phyloP scores from a whole-genome alignment of 2,888 invertebrate genomes.

The Diachrysia chrysitis region DNA sequence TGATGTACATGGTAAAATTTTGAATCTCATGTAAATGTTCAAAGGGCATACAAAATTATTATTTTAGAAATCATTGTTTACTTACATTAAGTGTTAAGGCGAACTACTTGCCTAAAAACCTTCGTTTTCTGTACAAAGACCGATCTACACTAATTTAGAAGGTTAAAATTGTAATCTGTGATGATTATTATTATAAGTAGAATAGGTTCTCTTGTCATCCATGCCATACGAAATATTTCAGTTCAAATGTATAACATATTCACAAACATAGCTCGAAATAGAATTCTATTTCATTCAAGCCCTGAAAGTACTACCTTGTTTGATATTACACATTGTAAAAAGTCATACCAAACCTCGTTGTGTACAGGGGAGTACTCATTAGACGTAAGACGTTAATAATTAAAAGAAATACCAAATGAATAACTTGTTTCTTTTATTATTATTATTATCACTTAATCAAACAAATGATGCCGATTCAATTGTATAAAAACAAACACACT shows the following conservation, averaged over 20 bases:
- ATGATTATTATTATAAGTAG: slow-evolving; percentile 83
- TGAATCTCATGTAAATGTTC: slow-evolving; percentile 57
- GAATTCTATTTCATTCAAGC: slow-evolving; percentile 21
- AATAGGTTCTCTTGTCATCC: slow-evolving; percentile 66
- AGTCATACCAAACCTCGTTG: slow-evolving; percentile 7
- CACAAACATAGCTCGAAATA: slow-evolving; percentile 31
- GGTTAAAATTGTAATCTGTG: slow-evolving; percentile 78
- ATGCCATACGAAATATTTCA: slow-evolving; percentile 72
- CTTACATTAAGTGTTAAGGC: slow-evolving; percentile 46
- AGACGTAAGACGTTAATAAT: slow-evolving; percentile 51
- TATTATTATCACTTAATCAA: slow-evolving; percentile 16
- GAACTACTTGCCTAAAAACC: slow-evolving; percentile 31
- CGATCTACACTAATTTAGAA: slow-evolving; percentile 48
- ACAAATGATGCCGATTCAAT: too few species aligned
- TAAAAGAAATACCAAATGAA: slow-evolving; percentile 28
- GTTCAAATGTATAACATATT: slow-evolving; percentile 63
- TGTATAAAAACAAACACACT: too few species aligned
- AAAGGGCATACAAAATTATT: slow-evolving; percentile 40
- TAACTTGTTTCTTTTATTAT: slow-evolving; percentile 16
- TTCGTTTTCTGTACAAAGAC: slow-evolving; percentile 57
- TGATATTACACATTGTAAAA: slow-evolving; percentile 8
- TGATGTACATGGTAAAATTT: slow-evolving; percentile 14
- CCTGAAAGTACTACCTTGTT: slow-evolving; percentile 25
- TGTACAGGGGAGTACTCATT: slow-evolving; percentile 44
- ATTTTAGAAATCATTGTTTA: slow-evolving; percentile 35